Percentiles rank a stretch among this genome's conserved stretches.
Evolutionary conservation across 2,888 invertebrate species (phyloP).

Genomic region (Podotricha telesiphe): DNA sequence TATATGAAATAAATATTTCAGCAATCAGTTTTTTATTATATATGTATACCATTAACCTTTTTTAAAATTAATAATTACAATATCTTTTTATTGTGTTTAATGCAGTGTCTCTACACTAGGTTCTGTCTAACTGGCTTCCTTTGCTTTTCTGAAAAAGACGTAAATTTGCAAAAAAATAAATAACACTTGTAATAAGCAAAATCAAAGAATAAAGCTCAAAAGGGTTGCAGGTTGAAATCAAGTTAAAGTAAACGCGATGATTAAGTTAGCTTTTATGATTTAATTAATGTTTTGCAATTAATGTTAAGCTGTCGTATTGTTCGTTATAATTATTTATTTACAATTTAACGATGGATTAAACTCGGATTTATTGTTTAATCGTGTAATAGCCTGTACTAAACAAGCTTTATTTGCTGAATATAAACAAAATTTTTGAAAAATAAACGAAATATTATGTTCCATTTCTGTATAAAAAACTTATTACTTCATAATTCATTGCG

Average conservation of each 20-base stretch:
- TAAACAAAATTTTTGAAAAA: background rate
- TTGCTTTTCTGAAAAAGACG: no score
- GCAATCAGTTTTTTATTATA: no score
- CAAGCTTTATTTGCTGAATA: background rate
- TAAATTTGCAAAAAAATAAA: no score
- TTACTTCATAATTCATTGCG: background rate
- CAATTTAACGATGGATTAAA: background rate
- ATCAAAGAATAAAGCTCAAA: no score
- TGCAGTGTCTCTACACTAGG: no score
- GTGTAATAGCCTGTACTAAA: background rate
- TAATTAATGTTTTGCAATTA: background rate
- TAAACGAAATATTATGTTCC: background rate
- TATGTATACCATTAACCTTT: no score
- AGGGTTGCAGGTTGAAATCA: no score
- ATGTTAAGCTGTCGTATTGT: background rate
- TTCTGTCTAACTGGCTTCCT: no score
- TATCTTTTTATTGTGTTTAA: no score
- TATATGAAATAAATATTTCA: no score
- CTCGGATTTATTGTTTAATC: background rate
- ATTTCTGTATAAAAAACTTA: background rate
- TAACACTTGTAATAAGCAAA: no score
- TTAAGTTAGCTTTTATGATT: background rate
- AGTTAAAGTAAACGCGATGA: background rate
- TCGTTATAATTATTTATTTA: background rate
- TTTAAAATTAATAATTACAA: no score